Evolutionary conservation across 2,797 vertebrate genomes (phyloP), one percentile per base, ranked within the genome.

Genomic region (Percopsis omiscomaycus): DNA sequence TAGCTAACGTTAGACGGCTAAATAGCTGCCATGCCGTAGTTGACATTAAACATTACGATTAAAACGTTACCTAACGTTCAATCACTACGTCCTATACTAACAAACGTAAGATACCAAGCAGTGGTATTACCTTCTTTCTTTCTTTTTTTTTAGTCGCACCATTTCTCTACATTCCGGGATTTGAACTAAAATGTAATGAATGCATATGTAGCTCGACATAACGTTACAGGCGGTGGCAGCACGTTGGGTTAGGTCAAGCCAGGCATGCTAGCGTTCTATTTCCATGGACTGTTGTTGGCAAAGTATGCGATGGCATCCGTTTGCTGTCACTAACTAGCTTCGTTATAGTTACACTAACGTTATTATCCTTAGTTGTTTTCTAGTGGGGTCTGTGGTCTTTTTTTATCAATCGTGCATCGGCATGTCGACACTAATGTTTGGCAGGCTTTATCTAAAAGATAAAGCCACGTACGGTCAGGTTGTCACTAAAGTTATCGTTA

Each of bases 1-100:
- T 81, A 73, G 84, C 78, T 84, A 1, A 1, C 32, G 68, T 68
- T 87, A 86, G 79, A 84, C 14, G 13, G 81, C 75, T 81, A 83
- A 75, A 75, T 27, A 14, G 53, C 68, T 63, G 42, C 50, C 15
- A 10, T 59, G 13, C 5, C 28, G 13, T 29, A 54, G 73, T 75
- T 69, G 16, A 55, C 64, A 2, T 50, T 57, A 60, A 76, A 69
- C 54, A 15, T 32, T 37, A 11, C 30, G 0, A 57, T 53, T 3
- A 54, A 4, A 44, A 27, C 13, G 50, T 29, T 64, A 5, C n/a
- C 62, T 12, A 27, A 4, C 45, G 56, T 58, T 8, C 32, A 47
- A 2, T 29, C 9, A 2, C 11, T 6, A 1, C 4, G 4, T 59
- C 0, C 57, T 3, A 13, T 0, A 28, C 15, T 11, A 9, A 13